Percentiles rank a stretch among this genome's conserved stretches.
Evolutionary conservation across 2,888 invertebrate species (phyloP).

Genomic region (Eupithecia tripunctaria): DNA sequence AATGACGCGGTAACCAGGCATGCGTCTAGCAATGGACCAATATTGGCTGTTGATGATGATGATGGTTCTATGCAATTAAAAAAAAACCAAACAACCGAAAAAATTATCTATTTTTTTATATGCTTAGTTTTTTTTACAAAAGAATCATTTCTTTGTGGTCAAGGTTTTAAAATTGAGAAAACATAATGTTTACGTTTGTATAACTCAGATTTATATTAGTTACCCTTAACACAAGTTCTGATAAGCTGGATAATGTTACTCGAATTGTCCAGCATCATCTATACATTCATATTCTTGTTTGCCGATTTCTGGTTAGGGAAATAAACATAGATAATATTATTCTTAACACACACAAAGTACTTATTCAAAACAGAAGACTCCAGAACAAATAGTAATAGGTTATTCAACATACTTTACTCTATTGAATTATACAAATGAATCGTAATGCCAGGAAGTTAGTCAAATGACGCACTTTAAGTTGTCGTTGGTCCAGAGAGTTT

Average conservation of each 20-base stretch:
- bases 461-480: slow-evolving; percentile 54
- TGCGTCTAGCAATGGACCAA: too few relatives aligned
- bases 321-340: background rate
- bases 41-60: too few relatives aligned
- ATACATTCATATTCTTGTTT: too few relatives aligned
- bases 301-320: background rate
- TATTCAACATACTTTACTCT: background rate
- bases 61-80: too few relatives aligned
- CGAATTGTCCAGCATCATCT: background rate
- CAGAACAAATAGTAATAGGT: slow-evolving; percentile 6
- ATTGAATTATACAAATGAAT: slow-evolving; percentile 43
- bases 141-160: too few relatives aligned
- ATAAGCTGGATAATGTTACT: background rate
- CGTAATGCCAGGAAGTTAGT: slow-evolving; percentile 50
- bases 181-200: background rate
- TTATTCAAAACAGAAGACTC: slow-evolving; percentile 4
- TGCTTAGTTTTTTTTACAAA: too few relatives aligned
- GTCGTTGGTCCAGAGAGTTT: slow-evolving; percentile 58
- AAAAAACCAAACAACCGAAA: too few relatives aligned
- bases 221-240: too few relatives aligned
- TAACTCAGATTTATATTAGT: background rate
- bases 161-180: too few relatives aligned
- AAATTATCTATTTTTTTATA: too few relatives aligned
- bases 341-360: background rate
- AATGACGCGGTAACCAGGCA: too few relatives aligned